Evolutionary conservation across 2,888 invertebrate species (phyloP).

Genomic region (Empis livida): DNA sequence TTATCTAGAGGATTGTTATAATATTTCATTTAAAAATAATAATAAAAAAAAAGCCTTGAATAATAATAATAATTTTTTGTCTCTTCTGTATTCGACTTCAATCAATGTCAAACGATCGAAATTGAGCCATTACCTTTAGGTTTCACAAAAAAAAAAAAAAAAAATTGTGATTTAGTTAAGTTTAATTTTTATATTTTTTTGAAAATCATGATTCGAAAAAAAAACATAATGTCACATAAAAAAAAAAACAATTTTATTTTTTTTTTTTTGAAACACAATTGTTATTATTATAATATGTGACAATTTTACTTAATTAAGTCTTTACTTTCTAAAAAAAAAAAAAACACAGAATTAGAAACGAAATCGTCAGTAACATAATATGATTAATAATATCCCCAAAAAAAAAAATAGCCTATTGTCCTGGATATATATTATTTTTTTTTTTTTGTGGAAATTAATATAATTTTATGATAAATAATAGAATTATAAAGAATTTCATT

Average conservation of each 20-base stretch:
- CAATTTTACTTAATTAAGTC: conserved; percentile 2
- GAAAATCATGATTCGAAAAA: not conserved
- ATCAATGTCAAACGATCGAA: conserved; percentile 1
- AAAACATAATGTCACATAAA: not conserved
- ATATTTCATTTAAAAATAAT: too few species aligned
- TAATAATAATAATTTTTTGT: too few species aligned
- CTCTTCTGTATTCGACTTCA: not conserved
- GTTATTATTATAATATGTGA: not conserved
- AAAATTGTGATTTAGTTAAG: not conserved
- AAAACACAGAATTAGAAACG: too few species aligned
- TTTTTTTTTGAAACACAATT: not conserved
- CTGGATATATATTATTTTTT: too few species aligned
- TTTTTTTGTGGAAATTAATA: too few species aligned
- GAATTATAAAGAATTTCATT: too few species aligned
- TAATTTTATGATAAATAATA: too few species aligned
- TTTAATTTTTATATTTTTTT: not conserved
- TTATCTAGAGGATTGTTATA: too few species aligned
- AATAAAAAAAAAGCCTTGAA: too few species aligned
- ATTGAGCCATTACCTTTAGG: not conserved
- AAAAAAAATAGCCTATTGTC: too few species aligned
- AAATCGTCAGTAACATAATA: too few species aligned
- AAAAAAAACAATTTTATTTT: not conserved
- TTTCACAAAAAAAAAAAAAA: not conserved
- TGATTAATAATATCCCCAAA: too few species aligned
- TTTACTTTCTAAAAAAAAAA: not conserved